phyloP scores from a whole-genome alignment of 2,797 vertebrate species.

The Pithecia hirsuta region DNA sequence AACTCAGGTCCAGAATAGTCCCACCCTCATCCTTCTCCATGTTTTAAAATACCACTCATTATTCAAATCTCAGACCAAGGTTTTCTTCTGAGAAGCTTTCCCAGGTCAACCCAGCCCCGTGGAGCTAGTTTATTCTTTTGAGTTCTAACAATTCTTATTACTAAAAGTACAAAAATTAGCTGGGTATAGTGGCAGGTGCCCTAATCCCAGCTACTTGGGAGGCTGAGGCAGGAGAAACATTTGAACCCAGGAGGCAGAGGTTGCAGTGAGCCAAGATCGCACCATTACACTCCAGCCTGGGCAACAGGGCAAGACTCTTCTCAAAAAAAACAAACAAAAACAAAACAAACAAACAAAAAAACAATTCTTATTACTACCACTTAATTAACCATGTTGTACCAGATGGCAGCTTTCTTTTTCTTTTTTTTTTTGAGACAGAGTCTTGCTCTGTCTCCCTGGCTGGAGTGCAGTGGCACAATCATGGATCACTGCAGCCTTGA shows the following conservation, averaged over 20 bases:
- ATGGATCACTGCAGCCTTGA: neutral
- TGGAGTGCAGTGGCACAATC: neutral
- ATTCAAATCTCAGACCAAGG: neutral
- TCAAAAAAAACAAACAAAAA: no score
- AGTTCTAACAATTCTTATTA: neutral
- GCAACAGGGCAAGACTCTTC: no score
- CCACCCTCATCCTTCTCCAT: neutral
- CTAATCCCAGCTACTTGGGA: no score
- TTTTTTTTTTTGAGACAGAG: neutral
- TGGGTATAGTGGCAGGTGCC: no score
- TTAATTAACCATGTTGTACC: neutral
- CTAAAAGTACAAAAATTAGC: neutral
- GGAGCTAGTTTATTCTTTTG: neutral
- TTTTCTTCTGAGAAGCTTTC: neutral
- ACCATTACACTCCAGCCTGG: no score
- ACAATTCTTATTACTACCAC: neutral
- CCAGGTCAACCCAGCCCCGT: neutral
- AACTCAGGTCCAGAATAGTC: neutral
- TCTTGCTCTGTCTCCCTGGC: neutral
- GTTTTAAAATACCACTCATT: constrained; percentile 7
- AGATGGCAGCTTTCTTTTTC: neutral
- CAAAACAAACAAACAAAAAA: no score
- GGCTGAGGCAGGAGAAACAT: no score
- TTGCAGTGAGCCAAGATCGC: no score
- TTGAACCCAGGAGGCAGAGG: no score